phyloP scores from a whole-genome alignment of 2,797 vertebrate genomes.

The Danio kyathit region DNA sequence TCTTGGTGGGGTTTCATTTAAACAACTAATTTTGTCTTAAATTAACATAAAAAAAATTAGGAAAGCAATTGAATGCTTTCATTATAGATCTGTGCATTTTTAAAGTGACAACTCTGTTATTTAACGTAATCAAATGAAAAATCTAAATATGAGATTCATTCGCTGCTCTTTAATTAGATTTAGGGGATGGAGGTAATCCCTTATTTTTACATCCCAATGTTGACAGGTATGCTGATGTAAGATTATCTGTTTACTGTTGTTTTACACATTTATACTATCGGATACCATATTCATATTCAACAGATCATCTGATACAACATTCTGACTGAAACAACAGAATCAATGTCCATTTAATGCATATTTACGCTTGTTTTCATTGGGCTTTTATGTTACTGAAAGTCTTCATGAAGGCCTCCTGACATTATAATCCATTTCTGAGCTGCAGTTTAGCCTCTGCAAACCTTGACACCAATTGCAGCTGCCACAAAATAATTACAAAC shows the following conservation, averaged over 20 bases:
- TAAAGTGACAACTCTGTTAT: no score
- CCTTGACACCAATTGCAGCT: constrained; percentile 56
- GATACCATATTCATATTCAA: background rate
- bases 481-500: constrained; percentile 58
- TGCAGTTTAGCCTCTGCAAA: constrained; percentile 62
- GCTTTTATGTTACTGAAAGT: constrained; percentile 68
- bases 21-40: no score
- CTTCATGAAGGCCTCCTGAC: constrained; percentile 66
- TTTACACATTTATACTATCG: background rate
- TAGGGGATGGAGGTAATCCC: no score
- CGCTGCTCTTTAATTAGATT: no score
- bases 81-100: no score
- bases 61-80: no score
- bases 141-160: no score
- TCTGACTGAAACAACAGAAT: constrained; percentile 59
- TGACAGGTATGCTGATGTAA: no score
- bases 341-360: constrained; percentile 52
- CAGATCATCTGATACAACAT: constrained; percentile 38
- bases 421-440: constrained; percentile 65
- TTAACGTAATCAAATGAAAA: no score
- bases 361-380: constrained; percentile 47
- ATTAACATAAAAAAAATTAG: no score
- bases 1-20: no score
- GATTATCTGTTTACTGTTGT: background rate
- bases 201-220: no score